Evolutionary conservation across 2,113 vertebrate genomes (phyloP), one percentile per base, ranked within the genome.

Genomic region (Cebidichthys violaceus): DNA sequence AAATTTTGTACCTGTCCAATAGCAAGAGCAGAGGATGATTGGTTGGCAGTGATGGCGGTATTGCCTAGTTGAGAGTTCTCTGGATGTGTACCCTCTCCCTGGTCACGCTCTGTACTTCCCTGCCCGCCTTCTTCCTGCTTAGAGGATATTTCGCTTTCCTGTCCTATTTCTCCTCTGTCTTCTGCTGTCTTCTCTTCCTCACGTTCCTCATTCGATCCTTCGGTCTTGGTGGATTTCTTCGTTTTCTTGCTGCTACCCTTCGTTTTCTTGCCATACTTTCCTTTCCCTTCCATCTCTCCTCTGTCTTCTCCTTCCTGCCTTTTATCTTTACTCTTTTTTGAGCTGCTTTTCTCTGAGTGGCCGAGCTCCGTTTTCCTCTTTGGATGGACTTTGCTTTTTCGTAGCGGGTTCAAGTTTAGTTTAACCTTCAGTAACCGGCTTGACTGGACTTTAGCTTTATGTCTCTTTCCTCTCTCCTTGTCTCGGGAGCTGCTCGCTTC

Each of bases 351-450:
- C 79, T 89, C 72, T 0, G n/a, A 15, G 50, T 68, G 24, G 24
- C 60, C 52, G 11, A 52, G 31, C 11, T 77, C 79, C 3, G 4
- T 71, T 39, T 73, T 83, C 92, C 64, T 91, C 55, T 90, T 91
- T 0, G 96, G 95, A 45, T 96, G 91, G 75, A 97, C 85, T 92
- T 92, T 96, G 52, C 76, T 89, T 92, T 93, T 96, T 72, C 84
- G 86, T 31, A 96, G 91, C 1, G 95, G 96, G 66, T 94, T 93
- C 64, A 96, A 78, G 93, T 96, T 96, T 41, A 96, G 88, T 86
- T 97, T 97, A 27, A 96, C 93, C 75, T 86, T 96, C 74, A 96
- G 76, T 13, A 64, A 70, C 18, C 92, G 88, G 9, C 70, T 81
- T 35, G 86, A 82, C 75, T 94, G 94, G 31, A 66, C 80, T 89